Evolutionary conservation across 1,140 invertebrate genomes (phyloP).

Genomic region (Drosophila equinoxialis): DNA sequence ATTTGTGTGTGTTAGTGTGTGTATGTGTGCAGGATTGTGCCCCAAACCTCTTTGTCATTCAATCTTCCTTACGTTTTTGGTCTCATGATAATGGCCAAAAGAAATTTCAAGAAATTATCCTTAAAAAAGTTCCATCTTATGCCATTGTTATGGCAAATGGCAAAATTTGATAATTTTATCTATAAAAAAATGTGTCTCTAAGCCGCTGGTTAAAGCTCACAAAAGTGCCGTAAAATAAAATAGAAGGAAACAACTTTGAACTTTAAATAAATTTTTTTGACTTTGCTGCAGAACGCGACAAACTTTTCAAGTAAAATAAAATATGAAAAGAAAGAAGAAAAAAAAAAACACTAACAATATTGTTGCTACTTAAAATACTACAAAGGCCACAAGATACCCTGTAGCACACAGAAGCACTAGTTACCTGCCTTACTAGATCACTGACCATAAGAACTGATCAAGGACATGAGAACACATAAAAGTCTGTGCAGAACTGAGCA

Average conservation of each 20-base stretch:
- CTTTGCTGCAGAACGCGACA: slow-evolving; percentile 41
- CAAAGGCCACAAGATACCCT: neutral
- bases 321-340: slow-evolving; percentile 31
- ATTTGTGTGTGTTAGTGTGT: too few relatives aligned
- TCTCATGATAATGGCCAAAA: neutral
- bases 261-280: slow-evolving; percentile 68
- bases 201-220: slow-evolving; percentile 19
- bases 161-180: slow-evolving; percentile 35
- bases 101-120: neutral
- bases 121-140: neutral
- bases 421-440: too few relatives aligned
- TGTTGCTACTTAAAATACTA: neutral
- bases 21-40: neutral
- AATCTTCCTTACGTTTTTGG: neutral
- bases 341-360: neutral
- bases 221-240: slow-evolving; percentile 43
- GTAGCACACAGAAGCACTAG: neutral
- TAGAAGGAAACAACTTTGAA: slow-evolving; percentile 41
- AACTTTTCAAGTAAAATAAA: slow-evolving; percentile 68
- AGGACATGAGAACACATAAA: too few relatives aligned
- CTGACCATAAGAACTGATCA: too few relatives aligned
- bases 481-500: too few relatives aligned
- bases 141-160: slow-evolving; percentile 9
- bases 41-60: neutral
- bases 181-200: slow-evolving; percentile 19